Base-by-base conservation (phyloP, 2,113 vertebrate genomes). In the Polyodon spathula region DNA sequence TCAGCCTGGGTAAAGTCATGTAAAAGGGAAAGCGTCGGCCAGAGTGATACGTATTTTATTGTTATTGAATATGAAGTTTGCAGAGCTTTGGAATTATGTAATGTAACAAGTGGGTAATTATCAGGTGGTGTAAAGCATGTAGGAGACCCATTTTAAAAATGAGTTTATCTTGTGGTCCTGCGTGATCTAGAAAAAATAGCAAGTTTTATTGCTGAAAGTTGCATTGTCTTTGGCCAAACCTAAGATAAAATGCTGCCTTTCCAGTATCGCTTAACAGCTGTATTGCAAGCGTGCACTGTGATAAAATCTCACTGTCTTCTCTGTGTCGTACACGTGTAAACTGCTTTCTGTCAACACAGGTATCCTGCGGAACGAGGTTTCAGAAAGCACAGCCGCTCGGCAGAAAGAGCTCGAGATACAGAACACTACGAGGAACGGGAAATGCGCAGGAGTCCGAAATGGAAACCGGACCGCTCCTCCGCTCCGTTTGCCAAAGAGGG, bases 311-410 rank as follows among this genome's bases (percentile, higher is more conserved):
- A 6, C 48, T 50, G 12, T 86, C 76, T 83, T 84, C 73, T 71
- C 54, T 55, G 37, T 55, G 63, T 81, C 78, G 73, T 84, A 73
- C 74, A 82, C 82, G 48, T 83, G 64, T 88, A 81, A 89, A 85
- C 75, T 85, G 75, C 75, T 88, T 86, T 90, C 75, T 88, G 76
- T 88, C 81, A 87, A 85, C 78, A 87, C 82, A 90, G 88, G 86
- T 87, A 84, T 86, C 80, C 82, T 73, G 85, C 84, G 71, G 81
- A 87, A 75, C 82, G 68, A 76, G 82, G 86, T 77, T 83, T 81
- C 76, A 83, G 79, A 82, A 83, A 82, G 68, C 78, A 81, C 61
- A 74, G 76, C 67, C 76, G 81, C 54, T 57, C 74, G 62, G 73
- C 77, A 67, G 77, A n/a, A 14, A 12, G 8, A 6, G 9, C 12